Conservation (phyloP, 2,888 invertebrate genomes). For the Drosophila quinaria region DNA sequence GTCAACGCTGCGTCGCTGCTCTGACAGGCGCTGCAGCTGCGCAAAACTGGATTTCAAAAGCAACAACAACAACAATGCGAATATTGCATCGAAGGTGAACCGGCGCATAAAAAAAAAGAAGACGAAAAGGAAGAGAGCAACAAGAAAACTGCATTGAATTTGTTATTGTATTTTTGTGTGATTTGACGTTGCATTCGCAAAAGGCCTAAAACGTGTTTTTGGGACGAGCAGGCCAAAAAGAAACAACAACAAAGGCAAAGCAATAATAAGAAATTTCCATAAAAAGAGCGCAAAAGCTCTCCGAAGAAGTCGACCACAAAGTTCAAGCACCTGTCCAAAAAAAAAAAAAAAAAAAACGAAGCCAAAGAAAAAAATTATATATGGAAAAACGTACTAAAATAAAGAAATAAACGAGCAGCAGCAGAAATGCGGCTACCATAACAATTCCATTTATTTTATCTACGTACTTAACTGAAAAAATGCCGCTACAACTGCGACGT, state of each 20-base stretch:
- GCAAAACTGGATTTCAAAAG: conserved; percentile 45
- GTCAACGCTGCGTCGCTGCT: conserved; percentile 9
- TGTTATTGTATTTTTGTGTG: conserved; percentile 43
- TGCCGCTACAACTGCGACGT: conserved; percentile 43
- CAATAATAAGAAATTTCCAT: conserved; percentile 64
- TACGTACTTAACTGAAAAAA: conserved; percentile 53
- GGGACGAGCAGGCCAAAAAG: conserved; percentile 9
- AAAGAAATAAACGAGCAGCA: conserved; percentile 56
- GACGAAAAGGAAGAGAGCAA: conserved; percentile 19
- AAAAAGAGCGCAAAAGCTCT: conserved; percentile 50
- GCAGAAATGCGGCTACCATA: conserved; percentile 62
- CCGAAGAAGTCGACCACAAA: conserved; percentile 60
- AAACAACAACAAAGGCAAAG: conserved; percentile 18
- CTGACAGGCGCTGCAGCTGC: conserved; percentile 42
- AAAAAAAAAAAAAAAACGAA: conserved; percentile 27
- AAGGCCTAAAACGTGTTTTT: conserved; percentile 67
- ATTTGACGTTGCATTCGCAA: conserved; percentile 65
- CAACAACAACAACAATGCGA: conserved; percentile 32
- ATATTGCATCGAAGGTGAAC: conserved; percentile 74
- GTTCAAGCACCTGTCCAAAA: conserved; percentile 77
- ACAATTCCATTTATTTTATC: conserved; percentile 69
- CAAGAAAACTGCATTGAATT: conserved; percentile 68
- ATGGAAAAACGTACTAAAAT: conserved; percentile 36
- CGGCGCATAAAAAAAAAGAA: conserved; percentile 67
- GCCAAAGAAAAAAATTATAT: conserved; percentile 14